phyloP scores from a whole-genome alignment of 2,113 vertebrate genomes.

The Oncorhynchus kisutch region DNA sequence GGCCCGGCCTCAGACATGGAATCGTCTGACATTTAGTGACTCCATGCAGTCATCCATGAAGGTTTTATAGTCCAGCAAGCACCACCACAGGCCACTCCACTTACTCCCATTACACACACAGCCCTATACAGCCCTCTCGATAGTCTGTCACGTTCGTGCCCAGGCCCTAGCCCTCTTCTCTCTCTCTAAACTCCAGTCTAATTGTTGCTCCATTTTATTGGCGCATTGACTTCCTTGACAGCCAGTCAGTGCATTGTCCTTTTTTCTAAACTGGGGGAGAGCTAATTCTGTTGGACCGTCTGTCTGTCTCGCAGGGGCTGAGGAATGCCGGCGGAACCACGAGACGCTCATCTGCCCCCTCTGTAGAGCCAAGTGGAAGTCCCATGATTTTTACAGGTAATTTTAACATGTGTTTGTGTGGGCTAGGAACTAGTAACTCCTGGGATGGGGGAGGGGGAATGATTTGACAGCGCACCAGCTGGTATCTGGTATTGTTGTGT shows the following conservation, averaged over 20 bases:
- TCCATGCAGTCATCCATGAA: neutral
- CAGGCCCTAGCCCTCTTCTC: neutral
- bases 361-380: slow-evolving; percentile 89
- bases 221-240: neutral
- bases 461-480: neutral
- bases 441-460: neutral
- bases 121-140: neutral
- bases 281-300: neutral
- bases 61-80: neutral
- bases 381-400: slow-evolving; percentile 87
- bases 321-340: slow-evolving; percentile 87
- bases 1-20: neutral
- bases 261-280: neutral
- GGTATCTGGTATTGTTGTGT: neutral
- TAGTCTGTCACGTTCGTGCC: neutral
- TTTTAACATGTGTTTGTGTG: no score
- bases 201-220: neutral
- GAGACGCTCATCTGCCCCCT: slow-evolving; percentile 89
- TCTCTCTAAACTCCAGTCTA: slow-evolving; percentile 1
- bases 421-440: neutral
- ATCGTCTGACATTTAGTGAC: neutral
- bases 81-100: neutral
- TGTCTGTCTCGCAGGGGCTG: slow-evolving; percentile 78
- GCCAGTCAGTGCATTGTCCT: neutral
- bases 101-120: neutral